These are phyloP conservation scores for Stichopus chloronotus DNA, from an alignment of 35 echinoderm and acorn worm genomes.

Conservation along the genomic window DNA sequence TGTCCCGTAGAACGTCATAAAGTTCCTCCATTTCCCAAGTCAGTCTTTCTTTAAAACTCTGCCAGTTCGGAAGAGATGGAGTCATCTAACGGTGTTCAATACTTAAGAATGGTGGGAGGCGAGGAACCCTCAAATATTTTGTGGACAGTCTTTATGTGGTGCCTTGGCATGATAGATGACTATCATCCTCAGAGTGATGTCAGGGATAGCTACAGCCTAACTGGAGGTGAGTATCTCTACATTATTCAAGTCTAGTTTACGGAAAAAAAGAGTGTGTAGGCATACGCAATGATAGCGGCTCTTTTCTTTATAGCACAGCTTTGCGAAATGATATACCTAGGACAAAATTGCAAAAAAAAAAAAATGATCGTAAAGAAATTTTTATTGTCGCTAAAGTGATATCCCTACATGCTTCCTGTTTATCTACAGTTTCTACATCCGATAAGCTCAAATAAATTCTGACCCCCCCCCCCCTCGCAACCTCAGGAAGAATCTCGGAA, in stretches of 20 bases:
- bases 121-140: neutral
- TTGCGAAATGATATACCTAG: neutral
- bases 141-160: neutral
- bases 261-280: neutral
- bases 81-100: neutral
- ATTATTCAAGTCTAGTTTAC: neutral
- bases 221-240: neutral
- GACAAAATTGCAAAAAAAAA: neutral
- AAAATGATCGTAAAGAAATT: neutral
- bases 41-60: neutral
- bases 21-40: neutral
- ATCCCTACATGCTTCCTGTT: too few species aligned
- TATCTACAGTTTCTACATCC: too few species aligned
- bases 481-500: too few species aligned
- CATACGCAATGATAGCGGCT: too few species aligned
- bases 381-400: neutral
- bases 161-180: neutral
- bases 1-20: neutral
- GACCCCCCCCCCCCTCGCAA: too few species aligned
- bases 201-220: neutral
- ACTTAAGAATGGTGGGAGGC: neutral
- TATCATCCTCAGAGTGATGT: neutral
- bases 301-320: neutral
- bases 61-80: neutral
- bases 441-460: too few species aligned